Conservation (phyloP, 2,113 vertebrate species). For the Amblyornis subalaris region DNA sequence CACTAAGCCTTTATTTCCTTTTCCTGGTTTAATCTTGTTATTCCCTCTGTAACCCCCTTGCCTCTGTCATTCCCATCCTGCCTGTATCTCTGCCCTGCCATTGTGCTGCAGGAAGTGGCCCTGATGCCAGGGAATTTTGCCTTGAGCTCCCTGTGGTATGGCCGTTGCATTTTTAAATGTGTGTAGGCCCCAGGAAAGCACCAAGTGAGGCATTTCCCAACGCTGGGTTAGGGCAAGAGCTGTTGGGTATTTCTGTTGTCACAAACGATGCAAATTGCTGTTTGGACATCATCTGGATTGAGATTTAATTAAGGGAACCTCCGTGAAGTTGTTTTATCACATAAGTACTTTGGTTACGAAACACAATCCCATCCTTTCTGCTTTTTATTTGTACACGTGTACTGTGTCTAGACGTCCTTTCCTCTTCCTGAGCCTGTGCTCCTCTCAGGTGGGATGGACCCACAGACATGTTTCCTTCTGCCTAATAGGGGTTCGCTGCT, state of each 20-base stretch:
- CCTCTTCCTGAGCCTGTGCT: not conserved
- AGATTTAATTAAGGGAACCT: not conserved
- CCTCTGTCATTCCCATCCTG: not conserved
- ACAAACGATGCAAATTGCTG: not conserved
- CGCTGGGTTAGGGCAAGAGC: not conserved
- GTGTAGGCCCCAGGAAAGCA: not conserved
- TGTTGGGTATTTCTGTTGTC: not conserved
- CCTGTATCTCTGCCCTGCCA: not conserved
- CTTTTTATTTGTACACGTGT: not conserved
- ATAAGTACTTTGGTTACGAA: not conserved
- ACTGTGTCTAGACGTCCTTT: not conserved
- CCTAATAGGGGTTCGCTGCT: not conserved
- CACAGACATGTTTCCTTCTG: not conserved
- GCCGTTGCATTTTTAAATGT: not conserved
- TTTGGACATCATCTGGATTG: conserved; percentile 26
- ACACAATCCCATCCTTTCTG: not conserved
- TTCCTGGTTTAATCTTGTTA: not conserved
- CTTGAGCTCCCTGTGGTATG: not conserved
- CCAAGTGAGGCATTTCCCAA: not conserved
- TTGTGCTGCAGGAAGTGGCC: not conserved
- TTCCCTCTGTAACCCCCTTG: not conserved
- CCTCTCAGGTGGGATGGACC: not conserved
- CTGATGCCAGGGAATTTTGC: not conserved
- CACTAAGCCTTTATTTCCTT: conserved; percentile 20
- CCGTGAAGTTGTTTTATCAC: not conserved